phyloP scores from a whole-genome alignment of 1,140 invertebrate species.

The Dendroctonus valens region DNA sequence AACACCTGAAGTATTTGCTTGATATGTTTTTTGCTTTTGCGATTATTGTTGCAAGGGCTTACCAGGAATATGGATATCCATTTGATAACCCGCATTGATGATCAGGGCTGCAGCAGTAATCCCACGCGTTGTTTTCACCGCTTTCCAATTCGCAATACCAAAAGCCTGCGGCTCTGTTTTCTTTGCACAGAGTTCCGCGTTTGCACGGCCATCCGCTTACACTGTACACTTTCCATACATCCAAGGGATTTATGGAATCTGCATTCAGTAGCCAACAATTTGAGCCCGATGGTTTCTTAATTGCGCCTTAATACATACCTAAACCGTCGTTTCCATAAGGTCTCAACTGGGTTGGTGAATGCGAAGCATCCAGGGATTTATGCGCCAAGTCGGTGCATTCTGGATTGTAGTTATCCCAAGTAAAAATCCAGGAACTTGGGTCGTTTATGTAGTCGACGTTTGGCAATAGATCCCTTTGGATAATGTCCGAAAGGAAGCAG shows the following conservation, averaged over 20 bases:
- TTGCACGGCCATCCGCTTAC: conserved; percentile 76
- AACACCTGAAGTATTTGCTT: conserved; percentile 60
- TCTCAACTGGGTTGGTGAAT: neutral
- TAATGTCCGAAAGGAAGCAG: conserved; percentile 69
- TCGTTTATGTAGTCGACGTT: conserved; percentile 65
- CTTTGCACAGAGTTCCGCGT: conserved; percentile 65
- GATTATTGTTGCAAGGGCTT: conserved; percentile 22
- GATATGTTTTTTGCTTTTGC: too few relatives aligned
- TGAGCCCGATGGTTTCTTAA: neutral
- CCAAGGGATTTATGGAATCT: conserved; percentile 34
- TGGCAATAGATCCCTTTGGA: conserved; percentile 64
- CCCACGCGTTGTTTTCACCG: conserved; percentile 67
- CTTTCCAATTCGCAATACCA: conserved; percentile 77
- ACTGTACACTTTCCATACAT: conserved; percentile 67
- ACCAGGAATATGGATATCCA: conserved; percentile 76
- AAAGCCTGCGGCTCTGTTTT: conserved; percentile 70
- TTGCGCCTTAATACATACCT: conserved; percentile 5
- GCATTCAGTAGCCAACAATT: neutral
- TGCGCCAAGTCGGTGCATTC: conserved; percentile 39
- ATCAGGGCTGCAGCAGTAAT: conserved; percentile 77
- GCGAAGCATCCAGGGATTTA: conserved; percentile 22
- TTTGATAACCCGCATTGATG: conserved; percentile 79
- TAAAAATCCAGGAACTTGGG: conserved; percentile 60
- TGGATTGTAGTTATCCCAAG: conserved; percentile 58
- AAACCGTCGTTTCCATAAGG: neutral